Percentiles rank a stretch among this genome's conserved stretches.
phyloP scores from a whole-genome alignment of 2,888 invertebrate species.

The Lochmaea crataegi region DNA sequence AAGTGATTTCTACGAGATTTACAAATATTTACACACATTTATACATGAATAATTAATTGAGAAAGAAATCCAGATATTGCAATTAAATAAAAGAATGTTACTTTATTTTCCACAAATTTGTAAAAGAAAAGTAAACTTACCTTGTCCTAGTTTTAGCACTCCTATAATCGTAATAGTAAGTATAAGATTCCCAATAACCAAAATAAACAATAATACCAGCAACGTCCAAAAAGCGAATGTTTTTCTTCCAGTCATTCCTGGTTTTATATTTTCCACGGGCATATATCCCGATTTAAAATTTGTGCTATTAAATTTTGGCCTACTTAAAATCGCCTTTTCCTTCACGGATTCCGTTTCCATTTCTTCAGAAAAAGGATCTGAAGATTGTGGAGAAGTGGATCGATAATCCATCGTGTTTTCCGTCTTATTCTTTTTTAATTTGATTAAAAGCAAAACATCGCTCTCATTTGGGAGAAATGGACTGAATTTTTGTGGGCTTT shows the following conservation, averaged over 20 bases:
- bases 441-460: slow-evolving; percentile 4
- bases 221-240: slow-evolving; percentile 85
- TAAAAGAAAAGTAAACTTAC: slow-evolving; percentile 56
- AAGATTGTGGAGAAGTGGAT: slow-evolving; percentile 58
- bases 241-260: slow-evolving; percentile 67
- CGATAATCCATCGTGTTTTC: slow-evolving; percentile 49
- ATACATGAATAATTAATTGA: too few species aligned
- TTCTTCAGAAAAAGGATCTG: slow-evolving; percentile 61
- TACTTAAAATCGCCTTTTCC: slow-evolving; percentile 58
- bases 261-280: slow-evolving; percentile 60
- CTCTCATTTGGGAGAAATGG: slow-evolving; percentile 1
- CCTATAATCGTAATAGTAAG: slow-evolving; percentile 84
- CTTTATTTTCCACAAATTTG: too few species aligned
- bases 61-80: too few species aligned
- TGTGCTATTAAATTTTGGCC: slow-evolving; percentile 54
- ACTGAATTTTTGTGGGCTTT: slow-evolving; percentile 10
- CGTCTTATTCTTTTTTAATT: slow-evolving; percentile 10
- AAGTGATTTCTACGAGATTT: not conserved
- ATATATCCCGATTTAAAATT: slow-evolving; percentile 61
- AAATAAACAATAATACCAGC: slow-evolving; percentile 74
- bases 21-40: too few species aligned
- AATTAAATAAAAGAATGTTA: too few species aligned
- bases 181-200: slow-evolving; percentile 83
- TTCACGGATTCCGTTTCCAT: slow-evolving; percentile 58
- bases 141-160: slow-evolving; percentile 82